phyloP scores from a whole-genome alignment of 2,888 invertebrate genomes.

The Parascotia fuliginaria region DNA sequence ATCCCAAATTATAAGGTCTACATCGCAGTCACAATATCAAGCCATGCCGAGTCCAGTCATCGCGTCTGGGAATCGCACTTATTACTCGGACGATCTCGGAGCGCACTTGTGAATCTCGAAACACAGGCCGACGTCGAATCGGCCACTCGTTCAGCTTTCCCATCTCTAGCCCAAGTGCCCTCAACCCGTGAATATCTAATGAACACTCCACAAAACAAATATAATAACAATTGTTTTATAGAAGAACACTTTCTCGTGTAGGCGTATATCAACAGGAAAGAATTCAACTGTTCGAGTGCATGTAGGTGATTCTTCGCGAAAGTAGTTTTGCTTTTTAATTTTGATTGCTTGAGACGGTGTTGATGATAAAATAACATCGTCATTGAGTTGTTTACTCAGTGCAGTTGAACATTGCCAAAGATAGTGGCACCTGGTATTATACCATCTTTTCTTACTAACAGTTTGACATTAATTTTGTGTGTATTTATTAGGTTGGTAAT shows the following conservation, averaged over 20 bases:
- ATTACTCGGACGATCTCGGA: slow-evolving; percentile 55
- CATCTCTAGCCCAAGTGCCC: slow-evolving; percentile 49
- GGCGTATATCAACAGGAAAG: slow-evolving; percentile 26
- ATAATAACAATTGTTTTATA: slow-evolving; percentile 52
- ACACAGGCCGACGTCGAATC: slow-evolving; percentile 71
- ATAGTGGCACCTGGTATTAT: too few relatives aligned
- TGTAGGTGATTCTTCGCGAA: slow-evolving; percentile 19
- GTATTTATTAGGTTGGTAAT: too few relatives aligned
- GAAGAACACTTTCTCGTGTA: slow-evolving; percentile 40
- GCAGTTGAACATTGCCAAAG: too few relatives aligned
- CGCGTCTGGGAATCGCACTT: slow-evolving; percentile 71
- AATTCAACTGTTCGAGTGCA: slow-evolving; percentile 16
- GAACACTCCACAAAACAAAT: slow-evolving; percentile 61
- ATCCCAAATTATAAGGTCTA: not conserved
- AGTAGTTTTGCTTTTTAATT: slow-evolving; percentile 28
- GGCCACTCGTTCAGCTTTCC: slow-evolving; percentile 66
- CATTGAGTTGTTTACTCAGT: not conserved
- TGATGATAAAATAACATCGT: not conserved
- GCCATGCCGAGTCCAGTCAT: slow-evolving; percentile 61
- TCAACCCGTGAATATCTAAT: slow-evolving; percentile 70
- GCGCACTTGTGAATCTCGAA: slow-evolving; percentile 59
- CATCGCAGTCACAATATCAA: slow-evolving; percentile 36
- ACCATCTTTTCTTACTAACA: too few relatives aligned
- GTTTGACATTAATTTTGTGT: too few relatives aligned
- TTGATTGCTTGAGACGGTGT: not conserved